phyloP scores from a whole-genome alignment of 2,888 invertebrate species.

The Lamellibrachia satsuma region DNA sequence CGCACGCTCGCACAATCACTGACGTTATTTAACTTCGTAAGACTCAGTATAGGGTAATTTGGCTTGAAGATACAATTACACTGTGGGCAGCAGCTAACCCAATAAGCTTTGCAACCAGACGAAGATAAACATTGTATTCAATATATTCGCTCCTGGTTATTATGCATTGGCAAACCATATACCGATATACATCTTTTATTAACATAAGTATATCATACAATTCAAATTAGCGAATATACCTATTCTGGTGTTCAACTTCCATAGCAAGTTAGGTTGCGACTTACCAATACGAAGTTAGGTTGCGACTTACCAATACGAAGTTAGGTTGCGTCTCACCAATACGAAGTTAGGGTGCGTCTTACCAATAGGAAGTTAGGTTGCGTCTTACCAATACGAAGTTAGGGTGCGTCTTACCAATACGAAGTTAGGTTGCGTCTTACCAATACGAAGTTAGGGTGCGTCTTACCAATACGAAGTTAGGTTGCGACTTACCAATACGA shows the following conservation, averaged over 20 bases:
- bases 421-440: neutral
- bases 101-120: too few relatives aligned
- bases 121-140: too few relatives aligned
- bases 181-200: neutral
- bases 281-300: neutral
- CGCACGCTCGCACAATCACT: too few relatives aligned
- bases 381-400: neutral
- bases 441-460: neutral
- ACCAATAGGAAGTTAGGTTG: neutral
- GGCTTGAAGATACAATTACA: too few relatives aligned
- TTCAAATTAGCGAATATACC: neutral
- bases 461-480: neutral
- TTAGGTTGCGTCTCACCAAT: neutral
- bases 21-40: too few relatives aligned
- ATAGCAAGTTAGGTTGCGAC: neutral
- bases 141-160: too few relatives aligned
- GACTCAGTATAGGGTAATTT: too few relatives aligned
- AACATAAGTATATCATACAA: neutral
- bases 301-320: neutral
- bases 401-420: neutral
- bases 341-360: too few relatives aligned
- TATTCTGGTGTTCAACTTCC: neutral
- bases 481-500: neutral
- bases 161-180: neutral
- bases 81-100: too few relatives aligned